Base-by-base conservation (phyloP, 1,140 invertebrate genomes). In the Drosophila subobscura region DNA sequence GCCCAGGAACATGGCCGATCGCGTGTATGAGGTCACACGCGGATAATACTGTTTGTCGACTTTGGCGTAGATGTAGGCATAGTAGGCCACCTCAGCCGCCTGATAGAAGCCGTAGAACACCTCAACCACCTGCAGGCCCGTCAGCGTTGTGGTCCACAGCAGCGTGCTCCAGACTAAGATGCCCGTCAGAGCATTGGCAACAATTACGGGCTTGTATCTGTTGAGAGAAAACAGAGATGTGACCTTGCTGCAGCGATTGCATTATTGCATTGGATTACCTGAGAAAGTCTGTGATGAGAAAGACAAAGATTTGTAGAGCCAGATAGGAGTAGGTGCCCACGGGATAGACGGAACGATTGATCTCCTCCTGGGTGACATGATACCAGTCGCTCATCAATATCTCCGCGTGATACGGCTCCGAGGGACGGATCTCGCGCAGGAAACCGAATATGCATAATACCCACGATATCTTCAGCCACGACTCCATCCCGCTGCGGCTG, bases 31-130 rank as follows among this genome's bases (percentile, higher is more conserved):
- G 0, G 96, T 96, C 1, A 96, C 95, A 79, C 94, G 93, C 80
- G 96, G 94, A 91, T 96, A 97, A 89, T 95, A 93, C 52, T 94
- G 91, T 72, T 93, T 94, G 52, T 95, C 93, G 45, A 98, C 97
- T 93, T 97, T 96, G 14, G 97, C 96, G 92, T 98, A 99, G 72
- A 98, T 97, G 80, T 98, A 99, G 0, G 97, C 97, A 72, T 95
- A 96, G 92, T 98, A 98, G 0, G 97, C 97, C 0, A 98, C 95
- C 92, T 98, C 97, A 4, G 96, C 94, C 0, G 97, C 96, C 86
- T 96, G 94, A 79, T 96, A 97, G 20, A 97, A 92, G 2, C 97
- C 97, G 92, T 96, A 98, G 59, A 95, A 93, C 42, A 93, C 93
- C 90, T 95, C 93, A 4, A 93, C 92, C 8, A 93, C 92, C 92